Evolutionary conservation across 2,797 vertebrate species (phyloP).

Genomic region (Nasua narica): DNA sequence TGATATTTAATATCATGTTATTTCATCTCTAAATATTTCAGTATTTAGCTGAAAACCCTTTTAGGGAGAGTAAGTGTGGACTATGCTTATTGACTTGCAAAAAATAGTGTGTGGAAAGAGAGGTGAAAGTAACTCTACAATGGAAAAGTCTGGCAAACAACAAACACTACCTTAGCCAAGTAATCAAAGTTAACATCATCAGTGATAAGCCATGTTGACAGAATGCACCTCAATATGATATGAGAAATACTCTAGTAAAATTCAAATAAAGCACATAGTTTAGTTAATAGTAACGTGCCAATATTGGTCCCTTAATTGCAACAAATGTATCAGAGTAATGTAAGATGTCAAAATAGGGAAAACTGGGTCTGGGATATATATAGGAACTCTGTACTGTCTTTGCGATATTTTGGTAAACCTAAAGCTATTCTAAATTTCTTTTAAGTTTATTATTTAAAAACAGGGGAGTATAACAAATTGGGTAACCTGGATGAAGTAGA

Average conservation of each 20-base stretch:
- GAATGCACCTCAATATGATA: neutral
- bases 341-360: neutral
- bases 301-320: neutral
- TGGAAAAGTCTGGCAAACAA: neutral
- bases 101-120: neutral
- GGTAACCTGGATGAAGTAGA: neutral
- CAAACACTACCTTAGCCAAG: neutral
- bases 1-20: neutral
- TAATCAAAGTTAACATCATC: neutral
- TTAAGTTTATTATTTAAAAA: neutral
- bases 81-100: neutral
- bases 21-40: conserved; percentile 16
- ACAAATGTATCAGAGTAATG: neutral
- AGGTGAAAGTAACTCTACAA: neutral
- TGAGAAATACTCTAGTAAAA: neutral
- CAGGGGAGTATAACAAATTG: neutral
- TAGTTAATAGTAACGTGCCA: neutral
- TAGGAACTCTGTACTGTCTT: neutral
- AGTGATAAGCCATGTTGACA: neutral
- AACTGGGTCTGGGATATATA: neutral
- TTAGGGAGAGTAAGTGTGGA: neutral
- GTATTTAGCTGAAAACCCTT: neutral
- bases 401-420: neutral
- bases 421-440: neutral
- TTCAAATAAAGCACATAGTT: neutral